Evolutionary conservation across 2,797 vertebrate species (phyloP).

Genomic region (Halcyon smyrnensis): DNA sequence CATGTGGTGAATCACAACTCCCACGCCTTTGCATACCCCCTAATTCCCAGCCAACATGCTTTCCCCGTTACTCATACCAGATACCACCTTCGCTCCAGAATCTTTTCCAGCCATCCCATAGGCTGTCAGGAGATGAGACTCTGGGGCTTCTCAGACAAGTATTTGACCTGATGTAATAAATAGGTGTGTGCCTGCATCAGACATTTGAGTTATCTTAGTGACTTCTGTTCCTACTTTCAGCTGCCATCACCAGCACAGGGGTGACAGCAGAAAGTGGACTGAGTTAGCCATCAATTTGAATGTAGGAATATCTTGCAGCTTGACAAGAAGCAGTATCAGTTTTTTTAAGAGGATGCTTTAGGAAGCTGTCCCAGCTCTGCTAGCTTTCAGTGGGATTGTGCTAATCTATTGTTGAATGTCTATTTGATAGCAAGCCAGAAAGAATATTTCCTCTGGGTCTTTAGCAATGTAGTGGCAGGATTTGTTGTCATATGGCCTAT

Average conservation of each 20-base stretch:
- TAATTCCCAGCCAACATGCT: background rate
- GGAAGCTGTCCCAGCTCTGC: background rate
- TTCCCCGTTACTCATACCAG: constrained; percentile 1
- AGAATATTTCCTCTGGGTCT: background rate
- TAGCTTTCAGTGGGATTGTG: background rate
- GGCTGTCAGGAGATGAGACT: background rate
- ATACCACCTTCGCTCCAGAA: constrained; percentile 13
- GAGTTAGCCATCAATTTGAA: background rate
- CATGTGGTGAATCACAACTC: constrained; percentile 19
- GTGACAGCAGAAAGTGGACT: background rate
- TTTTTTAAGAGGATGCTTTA: background rate
- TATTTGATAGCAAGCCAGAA: background rate
- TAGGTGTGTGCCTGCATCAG: background rate
- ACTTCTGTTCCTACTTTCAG: background rate
- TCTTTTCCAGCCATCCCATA: background rate
- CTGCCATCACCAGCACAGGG: background rate
- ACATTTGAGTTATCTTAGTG: background rate
- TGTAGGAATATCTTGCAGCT: background rate
- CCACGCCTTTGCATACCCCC: background rate
- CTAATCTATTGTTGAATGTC: background rate
- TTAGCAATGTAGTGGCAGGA: background rate
- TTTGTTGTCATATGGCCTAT: background rate
- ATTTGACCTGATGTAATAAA: background rate
- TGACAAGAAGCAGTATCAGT: background rate
- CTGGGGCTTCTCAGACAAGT: background rate